These are phyloP conservation scores for Lithosia quadra DNA, from an alignment of 2,888 invertebrate genomes.

Conservation along the genomic window DNA sequence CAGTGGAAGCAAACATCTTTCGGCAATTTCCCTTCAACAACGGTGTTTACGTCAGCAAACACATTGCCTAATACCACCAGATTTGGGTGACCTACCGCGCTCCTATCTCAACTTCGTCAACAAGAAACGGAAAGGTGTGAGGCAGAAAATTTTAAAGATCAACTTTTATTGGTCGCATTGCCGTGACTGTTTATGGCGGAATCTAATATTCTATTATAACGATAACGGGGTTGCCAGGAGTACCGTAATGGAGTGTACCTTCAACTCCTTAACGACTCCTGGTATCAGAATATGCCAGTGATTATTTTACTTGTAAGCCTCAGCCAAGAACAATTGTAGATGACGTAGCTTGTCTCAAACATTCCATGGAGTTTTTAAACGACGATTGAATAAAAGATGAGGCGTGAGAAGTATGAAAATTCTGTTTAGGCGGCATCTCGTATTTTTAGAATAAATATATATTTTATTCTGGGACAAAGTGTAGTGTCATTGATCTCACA, in stretches of 20 bases:
- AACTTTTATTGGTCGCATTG: conserved; percentile 65
- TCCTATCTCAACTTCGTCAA: conserved; percentile 31
- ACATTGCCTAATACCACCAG: conserved; percentile 61
- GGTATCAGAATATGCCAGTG: conserved; percentile 47
- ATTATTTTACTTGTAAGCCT: conserved; percentile 54
- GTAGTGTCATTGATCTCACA: conserved; percentile 22
- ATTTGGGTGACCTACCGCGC: conserved; percentile 51
- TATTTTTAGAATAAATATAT: conserved; percentile 31
- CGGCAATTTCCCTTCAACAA: conserved; percentile 66
- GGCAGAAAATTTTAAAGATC: conserved; percentile 65
- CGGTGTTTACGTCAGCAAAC: conserved; percentile 72
- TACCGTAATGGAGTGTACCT: conserved; percentile 70
- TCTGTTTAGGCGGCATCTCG: conserved; percentile 32
- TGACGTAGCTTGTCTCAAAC: conserved; percentile 54
- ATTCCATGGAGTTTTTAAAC: conserved; percentile 52
- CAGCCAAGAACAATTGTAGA: conserved; percentile 45
- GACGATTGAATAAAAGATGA: conserved; percentile 59
- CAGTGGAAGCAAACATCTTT: conserved; percentile 70
- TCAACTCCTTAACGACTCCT: conserved; percentile 53
- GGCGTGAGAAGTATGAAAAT: conserved; percentile 41
- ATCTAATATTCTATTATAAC: conserved; percentile 82
- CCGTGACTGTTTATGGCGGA: conserved; percentile 70
- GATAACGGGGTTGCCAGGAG: conserved; percentile 69
- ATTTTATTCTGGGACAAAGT: conserved; percentile 18
- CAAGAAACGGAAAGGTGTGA: conserved; percentile 32